Base-by-base conservation (phyloP, 2,113 vertebrate species). In the Porphyrio hochstetteri region DNA sequence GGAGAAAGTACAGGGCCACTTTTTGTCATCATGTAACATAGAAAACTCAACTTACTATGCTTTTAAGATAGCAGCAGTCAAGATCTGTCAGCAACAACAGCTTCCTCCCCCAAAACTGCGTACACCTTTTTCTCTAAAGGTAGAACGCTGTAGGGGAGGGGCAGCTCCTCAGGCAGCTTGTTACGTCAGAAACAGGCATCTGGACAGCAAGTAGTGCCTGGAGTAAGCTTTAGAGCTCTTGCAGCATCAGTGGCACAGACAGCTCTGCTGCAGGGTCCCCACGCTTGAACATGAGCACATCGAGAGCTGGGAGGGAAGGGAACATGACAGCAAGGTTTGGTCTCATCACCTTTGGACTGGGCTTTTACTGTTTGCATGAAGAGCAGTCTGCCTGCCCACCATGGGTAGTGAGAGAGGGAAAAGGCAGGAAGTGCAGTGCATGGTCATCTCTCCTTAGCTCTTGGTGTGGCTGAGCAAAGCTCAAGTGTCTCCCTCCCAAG, bases 241-340 rank as follows among this genome's bases (percentile, higher is more conserved):
- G 6, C n/a, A 74, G 59, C 59, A 61, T 16, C 0, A 0, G 38
- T 56, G 19, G 33, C 44, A 64, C 2, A 42, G 70, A 48, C 1
- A 1, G 29, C 57, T 85, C 57, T 64, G 36, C 76, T 71, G 50
- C 71, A 16, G 12, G 21, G 63, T 38, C n/a, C 50, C 40, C 68
- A n/a, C 28, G 12, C 13, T 4, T 18, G 35, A 86, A 53, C 27
- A 69, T 1, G 4, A 90, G 44, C 28, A 4, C 6, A 15, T 27
- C 3, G 5, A 85, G 29, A 82, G 72, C 29, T 6, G n/a, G 44
- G 46, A 79, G 16, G 27, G 44, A 90, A 38, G 21, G 28, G 8
- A 84, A 27, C 2, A 20, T 0, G 4, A 67, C 3, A 28, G 24
- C n/a, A 85, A 27, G 38, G 59, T 64, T 80, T 56, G 29, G 55